Conservation (phyloP, 2,113 vertebrate genomes). For the Paracanthobrama guichenoti region DNA sequence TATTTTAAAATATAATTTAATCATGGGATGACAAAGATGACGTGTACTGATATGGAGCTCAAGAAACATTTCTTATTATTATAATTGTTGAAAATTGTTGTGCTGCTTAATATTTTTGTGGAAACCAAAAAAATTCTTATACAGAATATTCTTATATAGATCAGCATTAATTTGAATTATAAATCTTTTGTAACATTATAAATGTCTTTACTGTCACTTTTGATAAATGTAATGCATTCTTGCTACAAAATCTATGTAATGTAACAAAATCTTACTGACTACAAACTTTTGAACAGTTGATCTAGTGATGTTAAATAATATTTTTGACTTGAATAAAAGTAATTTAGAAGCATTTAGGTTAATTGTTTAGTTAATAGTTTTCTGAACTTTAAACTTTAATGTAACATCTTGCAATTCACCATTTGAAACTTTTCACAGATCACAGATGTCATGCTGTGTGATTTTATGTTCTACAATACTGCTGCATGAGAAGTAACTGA, state of each 20-base stretch:
- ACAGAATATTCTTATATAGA: no score
- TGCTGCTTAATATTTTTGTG: not conserved
- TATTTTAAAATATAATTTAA: not conserved
- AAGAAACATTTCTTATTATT: not conserved
- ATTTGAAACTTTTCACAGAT: conserved; percentile 1
- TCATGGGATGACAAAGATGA: not conserved
- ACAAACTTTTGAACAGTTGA: not conserved
- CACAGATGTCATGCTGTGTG: not conserved
- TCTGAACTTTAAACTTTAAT: not conserved
- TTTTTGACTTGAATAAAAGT: not conserved
- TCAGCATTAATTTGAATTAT: no score
- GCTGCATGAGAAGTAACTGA: not conserved
- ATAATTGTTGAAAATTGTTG: not conserved
- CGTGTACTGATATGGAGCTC: not conserved
- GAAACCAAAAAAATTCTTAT: not conserved
- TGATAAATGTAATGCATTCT: not conserved
- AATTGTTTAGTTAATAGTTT: not conserved
- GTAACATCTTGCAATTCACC: not conserved
- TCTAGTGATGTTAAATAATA: not conserved
- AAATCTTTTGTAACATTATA: not conserved
- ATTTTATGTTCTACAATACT: not conserved
- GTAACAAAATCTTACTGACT: not conserved
- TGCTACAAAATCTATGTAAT: no score
- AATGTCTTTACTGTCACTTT: not conserved
- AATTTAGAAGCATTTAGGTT: not conserved